Conservation (phyloP, 1,140 invertebrate genomes). For the Rhyacophila brunnea region DNA sequence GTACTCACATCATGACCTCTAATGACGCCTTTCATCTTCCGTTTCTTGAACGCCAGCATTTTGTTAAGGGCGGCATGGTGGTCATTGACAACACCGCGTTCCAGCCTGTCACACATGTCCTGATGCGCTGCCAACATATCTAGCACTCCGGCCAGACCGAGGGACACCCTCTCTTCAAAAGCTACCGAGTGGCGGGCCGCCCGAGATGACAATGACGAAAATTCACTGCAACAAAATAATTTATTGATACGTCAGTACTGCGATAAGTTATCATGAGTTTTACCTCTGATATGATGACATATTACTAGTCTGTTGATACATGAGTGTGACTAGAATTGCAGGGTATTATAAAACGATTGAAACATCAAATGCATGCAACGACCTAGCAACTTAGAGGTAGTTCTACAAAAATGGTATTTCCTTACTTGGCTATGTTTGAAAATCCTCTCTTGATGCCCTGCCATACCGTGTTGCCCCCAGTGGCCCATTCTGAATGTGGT, state of each 20-base stretch:
- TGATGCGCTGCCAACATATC: conserved; percentile 50
- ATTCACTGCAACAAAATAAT: conserved; percentile 37
- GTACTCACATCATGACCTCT: conserved; percentile 43
- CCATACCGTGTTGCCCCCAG: conserved; percentile 62
- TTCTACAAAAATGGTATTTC: too few species aligned
- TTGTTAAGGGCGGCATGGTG: conserved; percentile 68
- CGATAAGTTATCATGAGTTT: too few species aligned
- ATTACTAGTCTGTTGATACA: too few species aligned
- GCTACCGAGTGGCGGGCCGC: conserved; percentile 38
- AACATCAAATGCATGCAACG: too few species aligned
- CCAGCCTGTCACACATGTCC: conserved; percentile 69
- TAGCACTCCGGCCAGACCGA: conserved; percentile 58
- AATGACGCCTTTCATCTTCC: conserved; percentile 69
- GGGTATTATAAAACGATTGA: too few species aligned
- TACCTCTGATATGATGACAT: too few species aligned
- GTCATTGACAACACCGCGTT: conserved; percentile 67
- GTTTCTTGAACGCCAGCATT: conserved; percentile 68
- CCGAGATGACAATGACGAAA: conserved; percentile 38
- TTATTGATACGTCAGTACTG: too few species aligned
- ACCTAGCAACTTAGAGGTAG: too few species aligned
- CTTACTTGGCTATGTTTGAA: conserved; percentile 59
- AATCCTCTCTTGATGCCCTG: conserved; percentile 62
- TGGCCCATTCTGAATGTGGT: conserved; percentile 57
- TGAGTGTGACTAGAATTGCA: too few species aligned
- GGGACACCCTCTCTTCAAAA: conserved; percentile 37